A percentile compares a stretch with the other conserved stretches of the same genome.
These are phyloP conservation scores for Athrips mouffetella DNA, from an alignment of 2,888 invertebrate genomes.

Conservation along the genomic window DNA sequence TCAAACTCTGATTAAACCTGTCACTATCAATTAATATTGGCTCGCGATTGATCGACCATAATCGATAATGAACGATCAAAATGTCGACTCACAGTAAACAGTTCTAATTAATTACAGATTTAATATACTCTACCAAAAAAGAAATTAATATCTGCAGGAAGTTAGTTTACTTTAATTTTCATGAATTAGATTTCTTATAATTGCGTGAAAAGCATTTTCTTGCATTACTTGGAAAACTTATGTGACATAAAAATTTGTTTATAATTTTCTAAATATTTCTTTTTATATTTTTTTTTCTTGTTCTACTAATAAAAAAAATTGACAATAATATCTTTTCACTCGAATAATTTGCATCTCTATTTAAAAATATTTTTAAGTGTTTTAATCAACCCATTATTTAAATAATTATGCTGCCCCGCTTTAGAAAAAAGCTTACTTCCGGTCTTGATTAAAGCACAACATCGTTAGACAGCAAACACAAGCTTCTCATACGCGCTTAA, in stretches of 20 bases:
- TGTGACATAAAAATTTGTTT: no score
- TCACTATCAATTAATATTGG: constrained; percentile 2
- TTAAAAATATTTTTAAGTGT: no score
- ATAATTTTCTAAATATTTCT: no score
- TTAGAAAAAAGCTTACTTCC: no score
- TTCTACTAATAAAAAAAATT: no score
- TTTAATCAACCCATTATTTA: no score
- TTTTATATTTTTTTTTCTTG: no score
- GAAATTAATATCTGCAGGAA: neutral
- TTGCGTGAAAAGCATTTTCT: no score
- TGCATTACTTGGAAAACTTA: no score
- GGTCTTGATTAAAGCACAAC: neutral
- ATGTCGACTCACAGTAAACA: neutral
- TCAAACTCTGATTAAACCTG: constrained; percentile 2
- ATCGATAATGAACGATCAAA: constrained; percentile 6
- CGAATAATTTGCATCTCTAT: no score
- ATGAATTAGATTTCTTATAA: neutral
- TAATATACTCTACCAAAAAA: neutral
- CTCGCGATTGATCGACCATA: neutral
- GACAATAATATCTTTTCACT: no score
- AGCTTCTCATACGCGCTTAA: constrained; percentile 12
- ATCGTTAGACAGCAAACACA: constrained; percentile 1
- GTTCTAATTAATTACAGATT: constrained; percentile 5
- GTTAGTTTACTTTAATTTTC: neutral
- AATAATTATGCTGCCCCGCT: no score